phyloP scores from a whole-genome alignment of 2,888 invertebrate species.

The Pseudococcus viburni region DNA sequence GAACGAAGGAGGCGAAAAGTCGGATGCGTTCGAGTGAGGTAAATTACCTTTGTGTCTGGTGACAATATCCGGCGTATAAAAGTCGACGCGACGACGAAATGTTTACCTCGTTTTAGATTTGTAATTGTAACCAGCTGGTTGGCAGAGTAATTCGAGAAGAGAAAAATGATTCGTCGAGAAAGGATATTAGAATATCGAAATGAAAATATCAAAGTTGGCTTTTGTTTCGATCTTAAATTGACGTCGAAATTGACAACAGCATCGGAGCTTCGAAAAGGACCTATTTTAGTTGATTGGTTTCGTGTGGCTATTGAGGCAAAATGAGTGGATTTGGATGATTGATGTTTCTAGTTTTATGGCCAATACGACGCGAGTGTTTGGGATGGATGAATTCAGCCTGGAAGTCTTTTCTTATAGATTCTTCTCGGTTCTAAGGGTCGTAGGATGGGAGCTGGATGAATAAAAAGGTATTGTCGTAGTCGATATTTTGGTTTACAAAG shows the following conservation, averaged over 20 bases:
- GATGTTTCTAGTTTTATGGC: not conserved
- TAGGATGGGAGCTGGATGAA: not conserved
- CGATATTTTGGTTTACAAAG: not conserved
- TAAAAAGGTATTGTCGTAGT: not conserved
- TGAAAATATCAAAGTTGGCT: conserved; percentile 8
- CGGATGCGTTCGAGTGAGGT: not conserved
- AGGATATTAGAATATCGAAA: not conserved
- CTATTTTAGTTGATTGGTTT: conserved; percentile 28
- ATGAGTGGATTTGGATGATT: not conserved
- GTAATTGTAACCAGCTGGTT: not conserved
- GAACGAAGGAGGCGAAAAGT: not conserved
- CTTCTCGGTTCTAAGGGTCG: not conserved
- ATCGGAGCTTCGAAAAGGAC: not conserved
- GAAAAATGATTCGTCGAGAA: not conserved
- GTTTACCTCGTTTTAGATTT: not conserved
- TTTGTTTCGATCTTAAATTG: not conserved
- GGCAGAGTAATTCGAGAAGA: not conserved
- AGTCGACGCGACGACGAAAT: not conserved
- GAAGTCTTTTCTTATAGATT: not conserved
- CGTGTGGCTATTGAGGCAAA: not conserved
- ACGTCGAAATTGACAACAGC: conserved; percentile 5
- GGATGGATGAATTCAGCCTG: not conserved
- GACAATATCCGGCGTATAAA: not conserved
- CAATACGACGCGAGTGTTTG: not conserved
- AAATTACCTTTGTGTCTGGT: conserved; percentile 30